A percentile compares a stretch with the other conserved stretches of the same genome.
Conservation (phyloP, 2,113 vertebrate genomes). For the Cettia cetti region DNA sequence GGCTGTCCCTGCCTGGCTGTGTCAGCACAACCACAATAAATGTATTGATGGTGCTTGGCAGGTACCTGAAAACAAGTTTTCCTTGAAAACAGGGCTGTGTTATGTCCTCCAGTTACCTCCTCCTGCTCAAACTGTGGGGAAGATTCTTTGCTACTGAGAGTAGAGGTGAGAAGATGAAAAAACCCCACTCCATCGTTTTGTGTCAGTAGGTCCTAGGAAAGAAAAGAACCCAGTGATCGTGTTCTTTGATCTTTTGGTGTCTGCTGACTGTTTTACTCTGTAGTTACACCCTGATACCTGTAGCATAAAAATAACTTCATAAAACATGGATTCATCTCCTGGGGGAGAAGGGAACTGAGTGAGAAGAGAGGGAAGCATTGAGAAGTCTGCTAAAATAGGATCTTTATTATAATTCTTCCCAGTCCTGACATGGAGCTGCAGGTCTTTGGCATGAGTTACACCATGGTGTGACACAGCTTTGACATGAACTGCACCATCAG, state of each 20-base stretch:
- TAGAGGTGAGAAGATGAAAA: background rate
- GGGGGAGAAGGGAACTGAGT: background rate
- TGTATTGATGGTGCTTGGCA: background rate
- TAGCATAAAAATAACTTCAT: background rate
- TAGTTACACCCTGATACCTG: background rate
- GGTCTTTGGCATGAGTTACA: background rate
- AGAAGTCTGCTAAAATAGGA: background rate
- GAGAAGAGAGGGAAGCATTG: background rate
- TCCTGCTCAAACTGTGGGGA: background rate
- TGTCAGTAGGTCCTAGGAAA: background rate
- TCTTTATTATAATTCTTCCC: background rate
- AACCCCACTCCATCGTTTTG: background rate
- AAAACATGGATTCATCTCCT: background rate
- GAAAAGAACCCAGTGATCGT: background rate
- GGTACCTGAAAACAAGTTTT: background rate
- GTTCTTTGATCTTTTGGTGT: background rate
- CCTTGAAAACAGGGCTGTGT: background rate
- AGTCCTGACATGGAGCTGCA: background rate
- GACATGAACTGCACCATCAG: background rate
- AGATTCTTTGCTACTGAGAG: background rate
- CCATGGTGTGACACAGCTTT: background rate
- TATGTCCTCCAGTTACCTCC: background rate
- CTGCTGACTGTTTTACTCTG: background rate
- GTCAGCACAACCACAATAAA: background rate
- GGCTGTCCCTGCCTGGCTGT: background rate